Evolutionary conservation across 2,797 vertebrate genomes (phyloP), one percentile per base, ranked within the genome.

Genomic region (Danio choprae): DNA sequence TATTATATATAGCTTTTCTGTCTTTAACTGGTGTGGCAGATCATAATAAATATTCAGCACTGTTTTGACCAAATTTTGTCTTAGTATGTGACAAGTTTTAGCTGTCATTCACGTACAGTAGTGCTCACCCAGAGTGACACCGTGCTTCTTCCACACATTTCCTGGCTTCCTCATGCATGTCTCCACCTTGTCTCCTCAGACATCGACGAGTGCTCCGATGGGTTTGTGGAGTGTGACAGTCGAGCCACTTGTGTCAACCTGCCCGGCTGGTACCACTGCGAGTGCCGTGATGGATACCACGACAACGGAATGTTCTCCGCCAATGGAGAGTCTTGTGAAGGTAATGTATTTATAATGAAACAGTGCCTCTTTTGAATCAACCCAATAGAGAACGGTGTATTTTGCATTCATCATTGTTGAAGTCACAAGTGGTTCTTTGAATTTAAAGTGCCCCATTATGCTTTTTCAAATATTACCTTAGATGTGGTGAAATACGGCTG

Each of bases 261-360:
- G 89, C 98, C 98, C 7, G 98, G 98, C 18, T 99, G 98, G 98
- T 99, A 98, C 93, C 98, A 99, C 92, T 99, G 98, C 0, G 98
- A 99, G 84, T 99, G 98, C 87, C 96, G 97, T 29, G 98, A 99
- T 0, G 98, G 98, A 80, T 99, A 98, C 94, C 98, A 98, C 84
- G 98, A 99, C 94, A 99, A 98, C 89, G 98, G 98, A 80, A 94
- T 97, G 94, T 99, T 99, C 91, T 96, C 96, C 18, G 91, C 96
- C 83, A 95, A 93, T 70, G 98, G 98, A 89, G 97, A 99, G 78
- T 99, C 97, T 0, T 99, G 98, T 88, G 95, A 98, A 94, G 98
- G 98, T 99, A 88, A 71, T 56, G 53, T 79, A 11, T 71, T 50
- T 71, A 0, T 22, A 38, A 60, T 62, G 77, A 93, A 72, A 72